These are phyloP conservation scores for Patiria miniata DNA, from an alignment of 35 echinoderm and acorn worm genomes.

Conservation along the genomic window DNA sequence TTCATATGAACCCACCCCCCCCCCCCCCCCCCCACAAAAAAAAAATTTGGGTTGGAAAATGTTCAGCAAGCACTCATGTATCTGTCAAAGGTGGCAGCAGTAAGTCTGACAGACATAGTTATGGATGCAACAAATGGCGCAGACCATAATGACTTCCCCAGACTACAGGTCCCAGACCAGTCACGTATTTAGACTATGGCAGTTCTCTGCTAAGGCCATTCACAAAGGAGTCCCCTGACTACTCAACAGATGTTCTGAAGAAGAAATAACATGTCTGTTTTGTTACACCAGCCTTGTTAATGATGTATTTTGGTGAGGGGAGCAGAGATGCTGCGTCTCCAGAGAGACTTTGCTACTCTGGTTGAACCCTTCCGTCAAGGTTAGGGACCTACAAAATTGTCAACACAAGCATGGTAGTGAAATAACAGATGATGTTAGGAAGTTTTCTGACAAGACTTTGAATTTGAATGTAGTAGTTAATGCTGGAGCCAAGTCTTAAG, in stretches of 20 bases:
- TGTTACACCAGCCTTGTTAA: no score
- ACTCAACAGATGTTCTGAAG: background rate
- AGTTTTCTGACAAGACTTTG: no score
- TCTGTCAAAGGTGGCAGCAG: background rate
- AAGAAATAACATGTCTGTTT: no score
- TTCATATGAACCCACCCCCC: no score
- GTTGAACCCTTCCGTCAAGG: constrained; percentile 12
- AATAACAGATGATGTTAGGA: background rate
- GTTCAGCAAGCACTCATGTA: no score
- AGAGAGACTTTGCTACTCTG: background rate
- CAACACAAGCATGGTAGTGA: background rate
- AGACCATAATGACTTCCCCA: background rate
- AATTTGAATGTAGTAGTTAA: no score
- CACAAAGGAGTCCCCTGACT: background rate
- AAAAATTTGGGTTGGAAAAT: no score
- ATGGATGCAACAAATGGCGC: constrained; percentile 2
- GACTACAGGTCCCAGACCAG: background rate
- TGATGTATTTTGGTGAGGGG: no score
- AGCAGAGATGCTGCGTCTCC: background rate
- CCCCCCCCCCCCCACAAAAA: no score
- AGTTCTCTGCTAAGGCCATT: background rate
- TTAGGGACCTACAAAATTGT: background rate
- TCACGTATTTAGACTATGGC: background rate
- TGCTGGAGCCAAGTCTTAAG: no score
- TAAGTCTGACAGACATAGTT: constrained; percentile 22